phyloP scores from a whole-genome alignment of 2,888 invertebrate species.

The Himalopsyche japonica region DNA sequence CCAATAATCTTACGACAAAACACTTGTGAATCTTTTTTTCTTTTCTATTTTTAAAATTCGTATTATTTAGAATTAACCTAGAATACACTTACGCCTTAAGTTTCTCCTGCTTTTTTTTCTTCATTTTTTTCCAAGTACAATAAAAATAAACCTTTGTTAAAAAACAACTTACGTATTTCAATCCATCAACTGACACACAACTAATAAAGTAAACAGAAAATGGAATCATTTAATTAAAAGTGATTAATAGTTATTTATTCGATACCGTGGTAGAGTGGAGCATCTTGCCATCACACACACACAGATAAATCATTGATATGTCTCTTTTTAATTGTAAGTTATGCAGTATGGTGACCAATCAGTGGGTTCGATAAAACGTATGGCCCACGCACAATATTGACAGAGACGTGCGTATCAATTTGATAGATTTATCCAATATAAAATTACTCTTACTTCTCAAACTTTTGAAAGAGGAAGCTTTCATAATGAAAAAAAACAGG shows the following conservation, averaged over 20 bases:
- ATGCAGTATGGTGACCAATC: not conserved
- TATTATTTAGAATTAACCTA: too few relatives aligned
- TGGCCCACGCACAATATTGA: not conserved
- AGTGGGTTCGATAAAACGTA: not conserved
- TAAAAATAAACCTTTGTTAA: not conserved
- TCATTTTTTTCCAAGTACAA: not conserved
- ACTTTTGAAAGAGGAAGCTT: too few relatives aligned
- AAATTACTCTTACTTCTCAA: too few relatives aligned
- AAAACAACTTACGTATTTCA: not conserved
- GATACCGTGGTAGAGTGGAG: not conserved
- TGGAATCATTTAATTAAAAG: not conserved
- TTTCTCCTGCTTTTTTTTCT: too few relatives aligned
- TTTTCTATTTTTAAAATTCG: too few relatives aligned
- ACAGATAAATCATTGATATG: not conserved
- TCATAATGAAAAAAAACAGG: too few relatives aligned
- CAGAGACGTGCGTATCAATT: not conserved
- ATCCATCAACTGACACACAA: not conserved
- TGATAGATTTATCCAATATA: too few relatives aligned
- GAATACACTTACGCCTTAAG: too few relatives aligned
- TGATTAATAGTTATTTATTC: not conserved
- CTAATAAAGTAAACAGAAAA: not conserved
- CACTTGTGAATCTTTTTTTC: too few relatives aligned
- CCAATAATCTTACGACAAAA: too few relatives aligned
- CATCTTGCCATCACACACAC: not conserved
- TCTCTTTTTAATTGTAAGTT: not conserved